A percentile compares a stretch with the other conserved stretches of the same genome.
Conservation (phyloP, 2,888 invertebrate species). For the Acanthoscelides obtectus region DNA sequence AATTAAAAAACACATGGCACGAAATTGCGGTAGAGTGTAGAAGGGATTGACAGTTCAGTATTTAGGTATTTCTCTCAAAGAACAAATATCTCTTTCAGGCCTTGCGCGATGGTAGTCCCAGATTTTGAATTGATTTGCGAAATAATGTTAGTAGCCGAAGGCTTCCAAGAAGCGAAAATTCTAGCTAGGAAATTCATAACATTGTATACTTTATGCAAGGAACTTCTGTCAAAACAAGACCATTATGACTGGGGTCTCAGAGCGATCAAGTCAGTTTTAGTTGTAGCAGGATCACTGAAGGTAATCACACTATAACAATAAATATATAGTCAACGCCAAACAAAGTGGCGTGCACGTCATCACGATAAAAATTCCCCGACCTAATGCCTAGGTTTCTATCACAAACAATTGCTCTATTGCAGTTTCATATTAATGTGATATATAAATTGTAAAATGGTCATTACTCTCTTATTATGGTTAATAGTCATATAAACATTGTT, state of each 20-base stretch:
- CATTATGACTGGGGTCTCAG: constrained; percentile 97
- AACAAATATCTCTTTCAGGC: constrained; percentile 55
- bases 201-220: constrained; percentile 89
- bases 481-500: too few species aligned
- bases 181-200: constrained; percentile 94
- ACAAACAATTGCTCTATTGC: too few species aligned
- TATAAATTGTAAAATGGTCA: too few species aligned
- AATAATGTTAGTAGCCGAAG: constrained; percentile 97
- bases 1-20: background rate
- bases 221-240: constrained; percentile 90
- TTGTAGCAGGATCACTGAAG: constrained; percentile 93
- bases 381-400: too few species aligned
- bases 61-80: background rate
- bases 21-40: too few species aligned
- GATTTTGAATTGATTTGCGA: constrained; percentile 96
- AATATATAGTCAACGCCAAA: too few species aligned
- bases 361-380: too few species aligned
- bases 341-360: too few species aligned
- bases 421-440: too few species aligned
- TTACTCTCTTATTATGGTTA: too few species aligned
- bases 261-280: constrained; percentile 93
- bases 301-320: constrained; percentile 49
- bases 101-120: constrained; percentile 97
- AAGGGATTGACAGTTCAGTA: background rate
- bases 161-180: constrained; percentile 91